These are phyloP conservation scores for Lates calcarifer DNA, from an alignment of 2,113 vertebrate genomes.

Conservation along the genomic window DNA sequence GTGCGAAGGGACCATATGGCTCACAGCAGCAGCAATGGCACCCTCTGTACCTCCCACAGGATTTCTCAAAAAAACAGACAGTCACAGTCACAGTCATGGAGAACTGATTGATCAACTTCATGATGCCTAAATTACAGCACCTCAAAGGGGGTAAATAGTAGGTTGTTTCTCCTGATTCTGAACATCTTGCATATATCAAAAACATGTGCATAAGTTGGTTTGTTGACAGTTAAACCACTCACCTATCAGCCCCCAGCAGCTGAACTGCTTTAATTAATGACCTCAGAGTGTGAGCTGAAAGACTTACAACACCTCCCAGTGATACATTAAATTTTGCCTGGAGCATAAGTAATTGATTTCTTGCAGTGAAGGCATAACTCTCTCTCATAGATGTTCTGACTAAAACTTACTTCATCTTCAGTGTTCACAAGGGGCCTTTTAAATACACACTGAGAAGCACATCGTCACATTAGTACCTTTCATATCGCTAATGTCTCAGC, in stretches of 20 bases:
- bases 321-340: conserved; percentile 55
- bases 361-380: conserved; percentile 47
- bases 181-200: conserved; percentile 16
- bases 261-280: conserved; percentile 57
- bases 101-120: conserved; percentile 30
- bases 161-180: too few relatives aligned
- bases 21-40: conserved; percentile 18
- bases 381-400: conserved; percentile 54
- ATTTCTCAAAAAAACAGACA: conserved; percentile 13
- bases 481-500: conserved; percentile 42
- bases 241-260: conserved; percentile 47
- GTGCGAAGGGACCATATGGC: conserved; percentile 32
- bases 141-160: too few relatives aligned
- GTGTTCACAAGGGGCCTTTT: conserved; percentile 46
- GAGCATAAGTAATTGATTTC: conserved; percentile 68
- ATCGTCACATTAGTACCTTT: conserved; percentile 52
- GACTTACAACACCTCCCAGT: conserved; percentile 55
- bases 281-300: conserved; percentile 37
- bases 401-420: conserved; percentile 55
- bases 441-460: conserved; percentile 49
- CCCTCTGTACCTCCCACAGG: background rate
- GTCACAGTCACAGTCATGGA: background rate
- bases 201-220: conserved; percentile 20
- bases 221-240: conserved; percentile 44
- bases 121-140: conserved; percentile 17